These are phyloP conservation scores for Pelagia noctiluca DNA, from an alignment of 30 jellyfish, hydroid and myxozoan genomes.

Conservation along the genomic window DNA sequence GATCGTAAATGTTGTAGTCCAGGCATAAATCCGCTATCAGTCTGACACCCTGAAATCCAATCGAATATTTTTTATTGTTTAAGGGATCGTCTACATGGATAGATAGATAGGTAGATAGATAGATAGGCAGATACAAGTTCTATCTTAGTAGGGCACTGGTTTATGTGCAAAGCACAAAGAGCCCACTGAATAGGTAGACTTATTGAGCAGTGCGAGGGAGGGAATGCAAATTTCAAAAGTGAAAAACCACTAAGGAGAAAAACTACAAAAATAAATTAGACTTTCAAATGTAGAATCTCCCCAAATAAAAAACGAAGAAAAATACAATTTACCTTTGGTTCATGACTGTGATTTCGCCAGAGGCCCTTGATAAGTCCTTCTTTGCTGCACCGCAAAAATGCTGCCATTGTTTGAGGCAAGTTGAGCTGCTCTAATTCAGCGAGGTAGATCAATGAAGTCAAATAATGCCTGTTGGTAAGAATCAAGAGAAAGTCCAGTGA, in stretches of 20 bases:
- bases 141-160: not conserved
- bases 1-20: slow-evolving; percentile 89
- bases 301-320: too few relatives aligned
- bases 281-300: too few relatives aligned
- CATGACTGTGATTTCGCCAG: slow-evolving; percentile 96
- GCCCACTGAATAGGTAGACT: too few relatives aligned
- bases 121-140: not conserved
- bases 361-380: slow-evolving; percentile 93
- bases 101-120: not conserved
- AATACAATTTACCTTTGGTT: slow-evolving; percentile 69
- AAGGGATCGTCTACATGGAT: not conserved
- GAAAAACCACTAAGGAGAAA: too few relatives aligned
- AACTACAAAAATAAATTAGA: too few relatives aligned
- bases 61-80: too few relatives aligned
- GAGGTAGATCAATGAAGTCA: slow-evolving; percentile 66
- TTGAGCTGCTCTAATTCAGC: slow-evolving; percentile 89
- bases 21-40: slow-evolving; percentile 85
- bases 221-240: not conserved
- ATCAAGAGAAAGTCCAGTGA: not conserved
- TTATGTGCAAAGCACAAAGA: too few relatives aligned
- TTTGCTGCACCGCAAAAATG: slow-evolving; percentile 74
- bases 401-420: slow-evolving; percentile 72
- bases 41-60: slow-evolving; percentile 87
- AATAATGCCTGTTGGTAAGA: slow-evolving; percentile 15
- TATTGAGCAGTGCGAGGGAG: not conserved